Evolutionary conservation across 1,140 invertebrate species (phyloP).

Genomic region (Trichomalopsis sarcophagae): DNA sequence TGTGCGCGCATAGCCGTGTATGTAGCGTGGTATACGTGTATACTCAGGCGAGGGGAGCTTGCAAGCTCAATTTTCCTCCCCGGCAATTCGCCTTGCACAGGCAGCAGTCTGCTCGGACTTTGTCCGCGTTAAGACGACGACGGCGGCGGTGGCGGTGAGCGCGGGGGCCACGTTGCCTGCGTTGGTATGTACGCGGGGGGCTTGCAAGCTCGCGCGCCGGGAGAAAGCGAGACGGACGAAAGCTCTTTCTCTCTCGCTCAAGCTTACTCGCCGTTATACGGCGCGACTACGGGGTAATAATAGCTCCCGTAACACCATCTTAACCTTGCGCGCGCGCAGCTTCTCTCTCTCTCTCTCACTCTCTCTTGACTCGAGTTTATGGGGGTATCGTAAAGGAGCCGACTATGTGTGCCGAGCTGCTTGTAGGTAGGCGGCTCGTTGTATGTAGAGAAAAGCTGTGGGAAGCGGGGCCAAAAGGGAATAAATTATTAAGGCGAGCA

Average conservation of each 20-base stretch:
- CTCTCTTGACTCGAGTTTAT: constrained; percentile 25
- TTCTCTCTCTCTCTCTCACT: constrained; percentile 16
- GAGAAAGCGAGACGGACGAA: constrained; percentile 26
- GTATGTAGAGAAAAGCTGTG: neutral
- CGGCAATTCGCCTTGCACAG: constrained; percentile 25
- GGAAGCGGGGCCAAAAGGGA: constrained; percentile 35
- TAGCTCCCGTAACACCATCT: constrained; percentile 47
- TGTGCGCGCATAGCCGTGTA: neutral
- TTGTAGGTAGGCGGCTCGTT: neutral
- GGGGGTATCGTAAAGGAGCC: constrained; percentile 40
- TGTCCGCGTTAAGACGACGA: constrained; percentile 39
- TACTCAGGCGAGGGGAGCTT: neutral
- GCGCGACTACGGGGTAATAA: constrained; percentile 42
- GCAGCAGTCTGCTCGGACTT: constrained; percentile 38
- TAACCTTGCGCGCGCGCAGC: constrained; percentile 32
- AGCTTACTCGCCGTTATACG: neutral
- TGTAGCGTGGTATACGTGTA: neutral
- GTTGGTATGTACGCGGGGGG: neutral
- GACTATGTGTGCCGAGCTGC: neutral
- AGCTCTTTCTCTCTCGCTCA: constrained; percentile 1
- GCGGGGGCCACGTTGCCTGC: neutral
- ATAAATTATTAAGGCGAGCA: constrained; percentile 44
- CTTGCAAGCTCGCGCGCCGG: constrained; percentile 19
- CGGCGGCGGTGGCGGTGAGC: too few species aligned
- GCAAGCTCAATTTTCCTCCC: constrained; percentile 41